A percentile compares a stretch with the other conserved stretches of the same genome.
Conservation (phyloP, 2,888 invertebrate genomes). For the Dasysyrphus albostriatus region DNA sequence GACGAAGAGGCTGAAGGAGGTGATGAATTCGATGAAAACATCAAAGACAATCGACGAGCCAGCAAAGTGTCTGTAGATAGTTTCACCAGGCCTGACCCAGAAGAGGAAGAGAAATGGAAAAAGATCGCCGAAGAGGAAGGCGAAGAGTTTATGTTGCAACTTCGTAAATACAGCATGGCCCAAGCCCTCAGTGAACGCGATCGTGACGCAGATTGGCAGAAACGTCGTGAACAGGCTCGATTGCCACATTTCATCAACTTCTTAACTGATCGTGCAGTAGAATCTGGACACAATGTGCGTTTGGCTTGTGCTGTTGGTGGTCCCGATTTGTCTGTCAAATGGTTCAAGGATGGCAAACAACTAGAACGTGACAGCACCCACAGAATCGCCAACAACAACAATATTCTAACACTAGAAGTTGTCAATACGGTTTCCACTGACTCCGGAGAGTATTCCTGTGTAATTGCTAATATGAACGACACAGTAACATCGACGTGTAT, state of each 20-base stretch:
- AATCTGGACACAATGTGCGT: constrained; percentile 90
- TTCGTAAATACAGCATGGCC: constrained; percentile 82
- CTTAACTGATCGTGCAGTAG: constrained; percentile 90
- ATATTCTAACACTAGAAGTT: constrained; percentile 86
- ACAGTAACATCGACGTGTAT: constrained; percentile 89
- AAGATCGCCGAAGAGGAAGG: constrained; percentile 82
- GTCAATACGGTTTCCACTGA: constrained; percentile 86
- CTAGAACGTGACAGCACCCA: constrained; percentile 83
- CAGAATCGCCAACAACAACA: constrained; percentile 85
- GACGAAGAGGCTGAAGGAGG: constrained; percentile 77
- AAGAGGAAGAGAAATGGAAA: constrained; percentile 82
- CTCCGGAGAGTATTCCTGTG: constrained; percentile 88
- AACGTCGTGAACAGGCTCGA: constrained; percentile 82
- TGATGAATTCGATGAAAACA: constrained; percentile 78
- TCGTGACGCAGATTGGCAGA: constrained; percentile 83
- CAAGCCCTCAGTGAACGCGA: constrained; percentile 82
- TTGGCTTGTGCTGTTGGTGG: constrained; percentile 92
- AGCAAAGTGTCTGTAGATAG: constrained; percentile 82
- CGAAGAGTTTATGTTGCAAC: constrained; percentile 82
- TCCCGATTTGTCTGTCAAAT: constrained; percentile 88
- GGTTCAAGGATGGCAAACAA: constrained; percentile 89
- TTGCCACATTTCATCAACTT: constrained; percentile 84
- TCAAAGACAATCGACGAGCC: constrained; percentile 78
- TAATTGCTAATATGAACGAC: constrained; percentile 90
- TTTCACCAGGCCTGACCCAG: constrained; percentile 81